These are phyloP conservation scores for Polyommatus icarus DNA, from an alignment of 2,888 invertebrate genomes.

Conservation along the genomic window DNA sequence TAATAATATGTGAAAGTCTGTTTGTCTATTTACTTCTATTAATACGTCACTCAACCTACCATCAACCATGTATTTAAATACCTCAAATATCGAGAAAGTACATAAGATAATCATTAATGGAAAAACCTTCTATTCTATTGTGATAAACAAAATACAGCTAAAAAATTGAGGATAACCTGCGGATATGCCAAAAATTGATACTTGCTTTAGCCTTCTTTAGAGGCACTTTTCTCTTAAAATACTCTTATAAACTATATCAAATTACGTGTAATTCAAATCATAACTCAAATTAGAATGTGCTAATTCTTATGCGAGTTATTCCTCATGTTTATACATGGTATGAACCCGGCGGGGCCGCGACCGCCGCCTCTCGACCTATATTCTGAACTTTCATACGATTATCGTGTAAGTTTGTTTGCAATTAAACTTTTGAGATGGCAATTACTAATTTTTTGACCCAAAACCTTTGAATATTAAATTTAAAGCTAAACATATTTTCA, in stretches of 20 bases:
- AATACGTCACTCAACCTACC: too few relatives aligned
- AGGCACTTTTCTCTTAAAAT: background rate
- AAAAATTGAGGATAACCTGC: too few relatives aligned
- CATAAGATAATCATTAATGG: too few relatives aligned
- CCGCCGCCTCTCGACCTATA: constrained; percentile 6
- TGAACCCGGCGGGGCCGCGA: background rate
- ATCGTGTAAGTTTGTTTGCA: background rate
- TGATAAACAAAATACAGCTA: too few relatives aligned
- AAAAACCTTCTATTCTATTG: too few relatives aligned
- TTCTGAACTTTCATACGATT: constrained; percentile 16
- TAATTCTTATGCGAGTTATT: constrained; percentile 3
- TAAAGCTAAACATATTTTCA: background rate
- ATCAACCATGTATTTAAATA: too few relatives aligned
- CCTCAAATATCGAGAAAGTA: too few relatives aligned
- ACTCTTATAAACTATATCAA: background rate
- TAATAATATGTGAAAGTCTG: too few relatives aligned
- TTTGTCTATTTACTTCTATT: too few relatives aligned
- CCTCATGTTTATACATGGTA: background rate
- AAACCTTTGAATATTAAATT: background rate
- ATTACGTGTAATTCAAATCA: background rate
- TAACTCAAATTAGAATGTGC: background rate
- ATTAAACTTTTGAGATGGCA: background rate
- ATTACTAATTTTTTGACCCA: background rate
- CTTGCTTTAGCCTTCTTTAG: too few relatives aligned
- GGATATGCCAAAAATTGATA: too few relatives aligned